phyloP scores from a whole-genome alignment of 1,140 invertebrate genomes.

The Megalonaias nervosa region DNA sequence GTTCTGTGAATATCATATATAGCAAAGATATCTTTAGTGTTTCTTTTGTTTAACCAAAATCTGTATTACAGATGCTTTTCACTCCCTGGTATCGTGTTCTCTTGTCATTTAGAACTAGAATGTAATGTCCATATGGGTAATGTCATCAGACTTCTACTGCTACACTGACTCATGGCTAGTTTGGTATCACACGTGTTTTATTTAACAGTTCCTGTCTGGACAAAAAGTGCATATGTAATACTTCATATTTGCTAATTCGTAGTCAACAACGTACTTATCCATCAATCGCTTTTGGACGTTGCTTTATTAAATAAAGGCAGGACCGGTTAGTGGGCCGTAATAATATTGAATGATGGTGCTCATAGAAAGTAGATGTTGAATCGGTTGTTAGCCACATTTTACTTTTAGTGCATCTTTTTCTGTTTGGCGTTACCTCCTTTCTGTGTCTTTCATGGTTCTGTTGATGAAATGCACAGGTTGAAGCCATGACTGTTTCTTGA shows the following conservation, averaged over 20 bases:
- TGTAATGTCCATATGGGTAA: conserved; percentile 42
- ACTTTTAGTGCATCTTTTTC: conserved; percentile 66
- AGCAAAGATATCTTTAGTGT: conserved; percentile 36
- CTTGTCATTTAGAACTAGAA: conserved; percentile 41
- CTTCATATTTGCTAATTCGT: conserved; percentile 3
- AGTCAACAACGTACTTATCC: neutral
- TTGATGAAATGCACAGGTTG: conserved; percentile 65
- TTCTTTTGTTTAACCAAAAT: conserved; percentile 5
- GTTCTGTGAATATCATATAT: conserved; percentile 32
- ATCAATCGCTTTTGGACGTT: conserved; percentile 5
- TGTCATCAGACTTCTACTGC: conserved; percentile 43
- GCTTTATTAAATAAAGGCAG: conserved; percentile 3
- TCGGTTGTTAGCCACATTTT: conserved; percentile 35
- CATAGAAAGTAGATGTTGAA: conserved; percentile 34
- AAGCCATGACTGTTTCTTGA: neutral
- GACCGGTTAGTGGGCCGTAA: conserved; percentile 30
- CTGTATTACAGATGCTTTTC: conserved; percentile 27
- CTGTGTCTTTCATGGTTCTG: conserved; percentile 62
- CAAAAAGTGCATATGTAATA: neutral
- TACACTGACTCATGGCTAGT: conserved; percentile 41
- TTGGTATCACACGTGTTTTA: conserved; percentile 24
- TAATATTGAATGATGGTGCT: conserved; percentile 38
- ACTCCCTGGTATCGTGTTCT: conserved; percentile 48
- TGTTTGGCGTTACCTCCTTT: conserved; percentile 67
- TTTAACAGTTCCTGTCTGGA: neutral